A percentile compares a stretch with the other conserved stretches of the same genome.
Conservation (phyloP, 2,113 vertebrate genomes). For the Boulengeromyrus knoepffleri region DNA sequence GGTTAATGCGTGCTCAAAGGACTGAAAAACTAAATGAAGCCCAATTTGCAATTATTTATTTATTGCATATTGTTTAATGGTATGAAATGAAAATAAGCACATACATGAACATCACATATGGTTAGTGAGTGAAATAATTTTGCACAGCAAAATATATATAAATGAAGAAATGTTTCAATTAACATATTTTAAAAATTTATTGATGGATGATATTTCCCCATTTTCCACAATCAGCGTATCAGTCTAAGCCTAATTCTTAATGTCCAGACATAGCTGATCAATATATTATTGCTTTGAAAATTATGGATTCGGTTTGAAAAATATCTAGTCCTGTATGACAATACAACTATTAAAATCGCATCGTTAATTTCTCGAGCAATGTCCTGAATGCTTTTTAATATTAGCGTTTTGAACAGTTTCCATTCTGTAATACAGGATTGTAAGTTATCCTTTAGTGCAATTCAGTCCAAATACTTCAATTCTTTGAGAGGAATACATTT, state of each 20-base stretch:
- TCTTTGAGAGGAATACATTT: constrained; percentile 62
- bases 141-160: constrained; percentile 99
- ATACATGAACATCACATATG: constrained; percentile 95
- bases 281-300: constrained; percentile 87
- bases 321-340: constrained; percentile 79
- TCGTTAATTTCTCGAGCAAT: constrained; percentile 76
- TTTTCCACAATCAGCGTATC: constrained; percentile 90
- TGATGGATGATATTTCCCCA: constrained; percentile 83
- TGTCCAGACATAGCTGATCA: constrained; percentile 86
- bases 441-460: constrained; percentile 89
- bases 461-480: constrained; percentile 83
- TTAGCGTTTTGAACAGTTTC: constrained; percentile 77
- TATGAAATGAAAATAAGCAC: constrained; percentile 89
- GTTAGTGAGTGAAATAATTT: constrained; percentile 99
- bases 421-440: constrained; percentile 75
- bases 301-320: constrained; percentile 82
- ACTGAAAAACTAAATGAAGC: constrained; percentile 55
- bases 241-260: constrained; percentile 89
- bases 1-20: constrained; percentile 46
- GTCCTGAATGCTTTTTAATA: constrained; percentile 65
- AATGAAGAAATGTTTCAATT: constrained; percentile 72
- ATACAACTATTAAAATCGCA: constrained; percentile 82
- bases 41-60: constrained; percentile 56
- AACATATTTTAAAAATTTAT: constrained; percentile 81
- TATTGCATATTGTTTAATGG: constrained; percentile 72